Evolutionary conservation across 2,113 vertebrate genomes (phyloP).

Genomic region (Puntigrus tetrazona): DNA sequence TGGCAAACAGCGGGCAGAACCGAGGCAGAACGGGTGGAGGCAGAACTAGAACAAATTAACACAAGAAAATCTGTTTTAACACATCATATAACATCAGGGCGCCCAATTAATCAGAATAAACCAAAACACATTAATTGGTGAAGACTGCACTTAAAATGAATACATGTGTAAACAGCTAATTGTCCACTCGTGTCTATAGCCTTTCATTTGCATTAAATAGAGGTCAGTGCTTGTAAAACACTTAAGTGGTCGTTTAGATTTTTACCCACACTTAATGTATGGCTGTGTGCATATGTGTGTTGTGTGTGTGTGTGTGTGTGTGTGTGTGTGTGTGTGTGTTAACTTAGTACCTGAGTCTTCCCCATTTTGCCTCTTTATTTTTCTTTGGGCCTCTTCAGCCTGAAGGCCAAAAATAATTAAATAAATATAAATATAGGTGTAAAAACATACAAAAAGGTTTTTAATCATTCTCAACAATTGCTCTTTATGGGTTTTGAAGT

Average conservation of each 20-base stretch:
- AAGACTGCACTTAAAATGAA: neutral
- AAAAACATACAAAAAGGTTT: neutral
- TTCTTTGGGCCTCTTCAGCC: conserved; percentile 97
- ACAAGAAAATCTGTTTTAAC: neutral
- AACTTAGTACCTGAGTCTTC: conserved; percentile 85
- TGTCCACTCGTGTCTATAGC: too few species aligned
- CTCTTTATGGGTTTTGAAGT: neutral
- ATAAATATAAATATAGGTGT: too few species aligned
- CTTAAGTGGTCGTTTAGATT: too few species aligned
- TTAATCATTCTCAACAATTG: neutral
- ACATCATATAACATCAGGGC: neutral
- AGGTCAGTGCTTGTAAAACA: too few species aligned
- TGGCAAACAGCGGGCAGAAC: conserved; percentile 89
- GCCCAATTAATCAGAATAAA: neutral
- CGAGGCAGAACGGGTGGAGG: conserved; percentile 87
- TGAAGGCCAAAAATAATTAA: conserved; percentile 62
- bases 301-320: too few species aligned
- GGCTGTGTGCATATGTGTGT: too few species aligned
- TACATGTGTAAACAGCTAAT: neutral
- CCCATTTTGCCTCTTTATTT: conserved; percentile 86
- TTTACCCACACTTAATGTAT: too few species aligned
- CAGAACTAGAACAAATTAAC: conserved; percentile 79
- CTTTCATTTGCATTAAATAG: too few species aligned
- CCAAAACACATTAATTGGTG: neutral
- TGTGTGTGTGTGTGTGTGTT: too few species aligned